A percentile compares a stretch with the other conserved stretches of the same genome.
phyloP scores from a whole-genome alignment of 2,113 vertebrate genomes.

The Rhea pennata region DNA sequence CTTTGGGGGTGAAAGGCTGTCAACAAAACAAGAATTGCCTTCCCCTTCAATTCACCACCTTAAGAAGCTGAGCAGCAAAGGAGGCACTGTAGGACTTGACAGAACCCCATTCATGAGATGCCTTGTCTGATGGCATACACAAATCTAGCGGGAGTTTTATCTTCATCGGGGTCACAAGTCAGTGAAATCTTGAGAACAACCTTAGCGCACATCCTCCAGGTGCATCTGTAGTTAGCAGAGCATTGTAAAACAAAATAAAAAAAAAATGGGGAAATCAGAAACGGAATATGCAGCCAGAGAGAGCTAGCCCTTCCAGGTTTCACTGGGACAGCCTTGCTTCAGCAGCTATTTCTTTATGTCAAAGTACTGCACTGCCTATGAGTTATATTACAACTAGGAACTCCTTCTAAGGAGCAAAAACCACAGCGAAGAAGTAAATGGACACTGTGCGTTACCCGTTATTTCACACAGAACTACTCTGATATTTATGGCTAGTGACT shows the following conservation, averaged over 20 bases:
- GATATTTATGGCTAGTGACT: background rate
- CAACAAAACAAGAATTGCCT: background rate
- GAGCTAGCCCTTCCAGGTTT: background rate
- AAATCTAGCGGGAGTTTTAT: background rate
- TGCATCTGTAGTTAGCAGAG: background rate
- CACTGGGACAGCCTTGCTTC: background rate
- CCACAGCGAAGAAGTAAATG: background rate
- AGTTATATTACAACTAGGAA: background rate
- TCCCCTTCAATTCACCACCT: background rate
- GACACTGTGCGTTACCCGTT: background rate
- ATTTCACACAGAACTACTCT: background rate
- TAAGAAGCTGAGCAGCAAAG: conserved; percentile 2
- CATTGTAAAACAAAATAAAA: background rate
- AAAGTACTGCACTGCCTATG: background rate
- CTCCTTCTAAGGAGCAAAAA: background rate
- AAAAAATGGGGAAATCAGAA: background rate
- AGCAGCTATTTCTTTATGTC: background rate
- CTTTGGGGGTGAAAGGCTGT: background rate
- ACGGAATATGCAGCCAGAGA: background rate
- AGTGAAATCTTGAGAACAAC: conserved; percentile 8
- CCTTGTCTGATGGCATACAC: background rate
- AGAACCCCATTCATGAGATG: conserved; percentile 3
- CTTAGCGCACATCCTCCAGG: background rate
- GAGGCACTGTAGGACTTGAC: background rate
- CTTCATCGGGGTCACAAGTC: background rate